Evolutionary conservation across 2,113 vertebrate species (phyloP).

Genomic region (Pantherophis guttatus): DNA sequence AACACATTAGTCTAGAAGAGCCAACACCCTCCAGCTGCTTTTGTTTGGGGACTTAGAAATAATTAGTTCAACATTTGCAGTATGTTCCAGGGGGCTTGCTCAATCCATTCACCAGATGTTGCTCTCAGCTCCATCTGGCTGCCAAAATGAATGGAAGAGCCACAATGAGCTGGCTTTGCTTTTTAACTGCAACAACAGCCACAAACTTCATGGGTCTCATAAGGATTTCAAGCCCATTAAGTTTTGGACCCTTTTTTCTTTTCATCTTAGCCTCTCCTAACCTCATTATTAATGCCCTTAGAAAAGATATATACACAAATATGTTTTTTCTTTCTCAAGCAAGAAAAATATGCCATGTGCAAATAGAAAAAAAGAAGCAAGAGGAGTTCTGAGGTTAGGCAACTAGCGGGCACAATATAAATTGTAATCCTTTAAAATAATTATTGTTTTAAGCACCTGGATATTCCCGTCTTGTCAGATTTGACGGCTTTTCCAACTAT

Average conservation of each 20-base stretch:
- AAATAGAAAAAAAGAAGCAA: background rate
- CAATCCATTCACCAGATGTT: constrained; percentile 55
- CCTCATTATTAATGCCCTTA: background rate
- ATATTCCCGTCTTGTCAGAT: background rate
- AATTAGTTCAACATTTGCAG: constrained; percentile 55
- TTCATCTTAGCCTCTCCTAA: background rate
- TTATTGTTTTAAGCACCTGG: background rate
- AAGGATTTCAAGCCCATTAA: background rate
- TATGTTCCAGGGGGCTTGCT: constrained; percentile 37
- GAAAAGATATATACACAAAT: background rate
- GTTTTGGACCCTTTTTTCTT: background rate
- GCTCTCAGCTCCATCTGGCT: constrained; percentile 41
- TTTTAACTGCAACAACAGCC: constrained; percentile 34
- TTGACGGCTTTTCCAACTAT: background rate
- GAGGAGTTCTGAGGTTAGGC: background rate
- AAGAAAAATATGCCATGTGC: background rate
- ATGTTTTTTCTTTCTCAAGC: background rate
- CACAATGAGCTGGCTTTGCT: constrained; percentile 30
- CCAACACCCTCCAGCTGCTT: constrained; percentile 44
- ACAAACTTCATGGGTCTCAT: background rate
- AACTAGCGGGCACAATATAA: background rate
- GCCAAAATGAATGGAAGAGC: constrained; percentile 52
- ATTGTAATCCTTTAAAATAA: background rate
- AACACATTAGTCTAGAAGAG: background rate
- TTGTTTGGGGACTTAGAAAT: constrained; percentile 33